Evolutionary conservation across 1,140 invertebrate genomes (phyloP).

Genomic region (Camponotus floridanus): DNA sequence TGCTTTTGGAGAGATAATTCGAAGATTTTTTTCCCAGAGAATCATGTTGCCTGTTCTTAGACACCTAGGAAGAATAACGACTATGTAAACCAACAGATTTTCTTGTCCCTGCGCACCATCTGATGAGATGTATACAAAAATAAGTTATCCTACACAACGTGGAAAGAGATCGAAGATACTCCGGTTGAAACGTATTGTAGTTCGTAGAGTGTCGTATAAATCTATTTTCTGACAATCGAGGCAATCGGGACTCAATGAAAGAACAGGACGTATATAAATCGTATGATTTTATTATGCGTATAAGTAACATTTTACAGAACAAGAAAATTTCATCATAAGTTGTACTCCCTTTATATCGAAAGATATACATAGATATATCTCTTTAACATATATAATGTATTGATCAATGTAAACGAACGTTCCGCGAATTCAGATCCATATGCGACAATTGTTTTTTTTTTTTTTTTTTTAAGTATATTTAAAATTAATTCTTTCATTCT

Average conservation of each 20-base stretch:
- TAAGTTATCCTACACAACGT: neutral
- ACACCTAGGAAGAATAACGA: neutral
- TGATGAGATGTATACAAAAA: neutral
- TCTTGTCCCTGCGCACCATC: neutral
- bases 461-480: constrained; percentile 4
- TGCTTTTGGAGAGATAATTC: neutral
- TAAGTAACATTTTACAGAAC: constrained; percentile 71
- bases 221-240: constrained; percentile 2
- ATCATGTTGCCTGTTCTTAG: neutral
- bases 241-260: constrained; percentile 45
- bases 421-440: constrained; percentile 19
- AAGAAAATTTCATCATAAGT: constrained; percentile 53
- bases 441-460: constrained; percentile 48
- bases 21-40: neutral
- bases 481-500: neutral
- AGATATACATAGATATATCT: constrained; percentile 40
- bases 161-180: neutral
- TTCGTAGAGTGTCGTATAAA: neutral
- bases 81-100: neutral
- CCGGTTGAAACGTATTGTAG: neutral
- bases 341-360: constrained; percentile 41
- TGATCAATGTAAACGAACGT: neutral
- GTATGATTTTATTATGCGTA: constrained; percentile 64
- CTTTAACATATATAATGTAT: constrained; percentile 41
- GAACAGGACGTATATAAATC: constrained; percentile 44